A percentile compares a stretch with the other conserved stretches of the same genome.
These are phyloP conservation scores for Rhynchomys soricoides DNA, from an alignment of 2,113 vertebrate genomes.

Conservation along the genomic window DNA sequence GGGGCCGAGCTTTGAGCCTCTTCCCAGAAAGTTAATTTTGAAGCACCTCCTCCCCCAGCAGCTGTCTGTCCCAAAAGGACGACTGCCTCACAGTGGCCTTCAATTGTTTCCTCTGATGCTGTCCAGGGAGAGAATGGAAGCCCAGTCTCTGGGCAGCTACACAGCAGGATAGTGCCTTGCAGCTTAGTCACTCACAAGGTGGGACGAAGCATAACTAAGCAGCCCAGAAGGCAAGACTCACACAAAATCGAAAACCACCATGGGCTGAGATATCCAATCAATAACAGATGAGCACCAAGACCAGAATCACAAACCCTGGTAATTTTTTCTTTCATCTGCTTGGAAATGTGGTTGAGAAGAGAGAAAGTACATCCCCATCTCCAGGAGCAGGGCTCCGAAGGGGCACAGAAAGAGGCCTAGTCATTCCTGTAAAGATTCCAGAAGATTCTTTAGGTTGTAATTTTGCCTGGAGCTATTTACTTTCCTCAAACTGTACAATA, in stretches of 20 bases:
- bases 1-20: background rate
- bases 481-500: background rate
- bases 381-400: background rate
- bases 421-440: background rate
- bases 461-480: slow-evolving; percentile 43
- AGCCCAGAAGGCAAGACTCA: slow-evolving; percentile 25
- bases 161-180: slow-evolving; percentile 61
- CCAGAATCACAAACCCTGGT: background rate
- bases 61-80: slow-evolving; percentile 77
- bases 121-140: slow-evolving; percentile 80
- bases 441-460: background rate
- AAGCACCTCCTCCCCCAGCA: slow-evolving; percentile 66
- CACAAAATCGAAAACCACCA: slow-evolving; percentile 54
- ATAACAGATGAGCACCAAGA: background rate
- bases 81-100: slow-evolving; percentile 81
- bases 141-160: background rate
- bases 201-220: slow-evolving; percentile 49
- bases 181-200: slow-evolving; percentile 40
- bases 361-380: slow-evolving; percentile 10
- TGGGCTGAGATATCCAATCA: background rate
- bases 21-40: slow-evolving; percentile 75
- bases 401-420: background rate
- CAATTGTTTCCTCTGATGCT: slow-evolving; percentile 82
- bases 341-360: background rate
- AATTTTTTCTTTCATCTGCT: background rate